A percentile compares a stretch with the other conserved stretches of the same genome.
These are phyloP conservation scores for Otolemur garnettii DNA, from an alignment of 2,113 vertebrate genomes.

Conservation along the genomic window DNA sequence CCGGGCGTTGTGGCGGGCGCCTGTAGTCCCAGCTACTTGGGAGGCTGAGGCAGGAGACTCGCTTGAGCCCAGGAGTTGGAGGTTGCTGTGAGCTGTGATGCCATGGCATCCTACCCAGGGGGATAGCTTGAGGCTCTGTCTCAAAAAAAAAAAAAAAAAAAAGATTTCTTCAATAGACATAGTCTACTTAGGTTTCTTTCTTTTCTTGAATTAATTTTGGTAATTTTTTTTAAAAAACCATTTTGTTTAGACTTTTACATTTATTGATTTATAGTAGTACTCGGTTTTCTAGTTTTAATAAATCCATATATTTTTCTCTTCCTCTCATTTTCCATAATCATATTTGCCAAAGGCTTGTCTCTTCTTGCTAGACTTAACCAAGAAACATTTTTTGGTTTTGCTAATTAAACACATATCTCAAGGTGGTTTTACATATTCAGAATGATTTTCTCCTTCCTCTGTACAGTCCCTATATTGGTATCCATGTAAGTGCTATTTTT, in stretches of 20 bases:
- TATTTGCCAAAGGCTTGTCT: background rate
- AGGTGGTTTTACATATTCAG: no score
- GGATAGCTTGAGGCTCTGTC: no score
- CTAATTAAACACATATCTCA: background rate
- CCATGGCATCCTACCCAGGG: no score
- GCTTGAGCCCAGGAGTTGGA: no score
- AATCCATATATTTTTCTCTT: background rate
- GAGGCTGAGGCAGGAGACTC: no score
- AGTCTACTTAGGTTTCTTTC: background rate
- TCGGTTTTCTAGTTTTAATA: slow-evolving; percentile 46
- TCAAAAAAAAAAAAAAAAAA: no score
- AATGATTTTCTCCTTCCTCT: background rate
- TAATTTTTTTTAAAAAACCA: background rate
- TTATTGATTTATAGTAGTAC: background rate
- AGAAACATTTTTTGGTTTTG: background rate
- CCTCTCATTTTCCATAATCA: background rate
- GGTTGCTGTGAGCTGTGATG: no score
- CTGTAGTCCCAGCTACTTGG: no score
- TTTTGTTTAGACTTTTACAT: slow-evolving; percentile 3
- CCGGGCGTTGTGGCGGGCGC: no score
- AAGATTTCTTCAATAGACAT: background rate
- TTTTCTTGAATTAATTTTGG: slow-evolving; percentile 28
- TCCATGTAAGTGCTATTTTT: background rate
- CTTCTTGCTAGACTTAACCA: slow-evolving; percentile 5
- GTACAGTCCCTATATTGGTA: background rate